A percentile compares a stretch with the other conserved stretches of the same genome.
These are phyloP conservation scores for Phengaris alcon DNA, from an alignment of 2,888 invertebrate species.

Conservation along the genomic window DNA sequence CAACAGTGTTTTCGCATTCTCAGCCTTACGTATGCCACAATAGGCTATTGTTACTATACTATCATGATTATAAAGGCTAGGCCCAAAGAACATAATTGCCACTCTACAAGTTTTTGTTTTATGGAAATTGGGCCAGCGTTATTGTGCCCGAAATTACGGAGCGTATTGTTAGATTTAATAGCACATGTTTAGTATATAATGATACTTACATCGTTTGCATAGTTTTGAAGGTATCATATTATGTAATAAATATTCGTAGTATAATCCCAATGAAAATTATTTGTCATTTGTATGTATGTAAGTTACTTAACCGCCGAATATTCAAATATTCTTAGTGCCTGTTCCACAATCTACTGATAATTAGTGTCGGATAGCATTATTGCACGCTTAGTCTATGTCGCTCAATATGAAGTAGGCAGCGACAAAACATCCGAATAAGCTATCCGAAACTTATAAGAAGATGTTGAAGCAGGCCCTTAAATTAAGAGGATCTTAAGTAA, in stretches of 20 bases:
- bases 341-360: too few species aligned
- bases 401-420: too few species aligned
- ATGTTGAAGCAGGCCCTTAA: too few species aligned
- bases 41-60: slow-evolving; percentile 12
- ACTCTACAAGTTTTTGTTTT: slow-evolving; percentile 25
- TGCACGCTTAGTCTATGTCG: too few species aligned
- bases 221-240: not conserved
- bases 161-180: slow-evolving; percentile 25
- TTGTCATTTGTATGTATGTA: too few species aligned
- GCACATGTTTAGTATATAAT: not conserved
- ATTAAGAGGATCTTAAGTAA: too few species aligned
- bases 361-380: too few species aligned
- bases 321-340: too few species aligned
- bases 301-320: too few species aligned
- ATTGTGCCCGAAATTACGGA: slow-evolving; percentile 25
- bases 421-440: too few species aligned
- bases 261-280: too few species aligned
- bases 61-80: slow-evolving; percentile 27
- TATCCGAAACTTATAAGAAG: too few species aligned
- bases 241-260: not conserved
- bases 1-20: not conserved
- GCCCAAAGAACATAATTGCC: slow-evolving; percentile 21
- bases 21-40: not conserved
- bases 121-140: slow-evolving; percentile 12
- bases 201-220: not conserved